Evolutionary conservation across 2,888 invertebrate genomes (phyloP).

Genomic region (Melieria picta): DNA sequence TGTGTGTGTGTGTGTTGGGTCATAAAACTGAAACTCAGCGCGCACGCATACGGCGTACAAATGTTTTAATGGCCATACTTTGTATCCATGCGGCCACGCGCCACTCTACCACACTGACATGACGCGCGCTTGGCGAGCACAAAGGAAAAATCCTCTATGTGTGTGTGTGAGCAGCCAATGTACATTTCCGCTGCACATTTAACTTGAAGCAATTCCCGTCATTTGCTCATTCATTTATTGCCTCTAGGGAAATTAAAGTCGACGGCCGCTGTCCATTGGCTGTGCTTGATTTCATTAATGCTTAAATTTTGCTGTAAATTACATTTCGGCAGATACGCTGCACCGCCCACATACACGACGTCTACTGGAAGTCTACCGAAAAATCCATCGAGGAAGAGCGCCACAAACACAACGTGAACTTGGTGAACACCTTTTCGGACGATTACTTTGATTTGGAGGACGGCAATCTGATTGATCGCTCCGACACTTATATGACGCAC

Average conservation of each 20-base stretch:
- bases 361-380: constrained; percentile 75
- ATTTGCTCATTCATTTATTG: background rate
- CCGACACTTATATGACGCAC: constrained; percentile 57
- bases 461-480: constrained; percentile 54
- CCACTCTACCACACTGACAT: constrained; percentile 19
- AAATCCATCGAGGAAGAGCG: constrained; percentile 71
- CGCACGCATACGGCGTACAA: constrained; percentile 13
- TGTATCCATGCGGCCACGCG: background rate
- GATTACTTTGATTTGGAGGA: constrained; percentile 57
- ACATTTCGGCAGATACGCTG: constrained; percentile 68
- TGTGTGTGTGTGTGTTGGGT: background rate
- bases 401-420: constrained; percentile 50
- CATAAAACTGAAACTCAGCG: constrained; percentile 1
- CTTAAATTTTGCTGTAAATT: background rate
- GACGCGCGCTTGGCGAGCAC: background rate
- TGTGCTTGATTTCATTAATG: background rate
- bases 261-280: background rate
- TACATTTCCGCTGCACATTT: no score
- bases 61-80: constrained; percentile 16
- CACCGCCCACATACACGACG: constrained; percentile 72
- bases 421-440: constrained; percentile 52
- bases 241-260: background rate
- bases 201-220: no score
- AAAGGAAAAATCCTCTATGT: constrained; percentile 14
- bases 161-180: background rate